Percentiles rank a stretch among this genome's conserved stretches.
These are phyloP conservation scores for Scomber scombrus DNA, from an alignment of 2,113 vertebrate genomes.

Conservation along the genomic window DNA sequence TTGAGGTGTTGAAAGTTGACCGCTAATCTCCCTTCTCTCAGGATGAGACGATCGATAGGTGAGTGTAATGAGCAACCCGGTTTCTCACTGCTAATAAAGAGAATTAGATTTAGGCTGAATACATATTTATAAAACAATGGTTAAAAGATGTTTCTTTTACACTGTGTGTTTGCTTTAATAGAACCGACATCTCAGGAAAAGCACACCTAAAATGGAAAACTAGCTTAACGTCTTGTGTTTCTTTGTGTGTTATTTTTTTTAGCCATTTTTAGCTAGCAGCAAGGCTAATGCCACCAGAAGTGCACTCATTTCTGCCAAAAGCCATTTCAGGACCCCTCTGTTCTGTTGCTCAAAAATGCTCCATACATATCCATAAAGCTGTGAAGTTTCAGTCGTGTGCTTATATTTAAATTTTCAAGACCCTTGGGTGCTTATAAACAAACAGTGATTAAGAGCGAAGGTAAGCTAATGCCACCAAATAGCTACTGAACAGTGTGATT, in stretches of 20 bases:
- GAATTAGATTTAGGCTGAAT: conserved; percentile 62
- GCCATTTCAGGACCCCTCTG: conserved; percentile 7
- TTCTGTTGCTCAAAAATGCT: conserved; percentile 21
- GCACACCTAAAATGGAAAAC: background rate
- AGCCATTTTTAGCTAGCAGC: background rate
- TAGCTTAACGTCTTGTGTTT: background rate
- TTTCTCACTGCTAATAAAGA: conserved; percentile 71
- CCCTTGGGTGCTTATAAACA: conserved; percentile 72
- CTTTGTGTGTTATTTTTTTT: background rate
- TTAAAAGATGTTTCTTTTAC: conserved; percentile 3
- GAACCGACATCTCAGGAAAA: background rate
- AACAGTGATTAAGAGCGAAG: conserved; percentile 73
- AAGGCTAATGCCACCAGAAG: conserved; percentile 5
- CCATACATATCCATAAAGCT: conserved; percentile 30
- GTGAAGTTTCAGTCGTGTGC: conserved; percentile 44
- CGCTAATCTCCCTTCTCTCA: conserved; percentile 80
- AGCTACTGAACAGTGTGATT: conserved; percentile 71
- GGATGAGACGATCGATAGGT: conserved; percentile 75
- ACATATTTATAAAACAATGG: conserved; percentile 65
- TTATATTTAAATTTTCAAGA: conserved; percentile 55
- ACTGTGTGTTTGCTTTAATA: background rate
- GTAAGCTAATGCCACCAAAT: conserved; percentile 69
- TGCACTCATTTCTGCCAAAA: background rate
- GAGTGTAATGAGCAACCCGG: conserved; percentile 76
- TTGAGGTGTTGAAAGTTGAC: conserved; percentile 81